Evolutionary conservation across 2,888 invertebrate genomes (phyloP), one percentile per base, ranked within the genome.

Genomic region (Theodoxus fluviatilis): DNA sequence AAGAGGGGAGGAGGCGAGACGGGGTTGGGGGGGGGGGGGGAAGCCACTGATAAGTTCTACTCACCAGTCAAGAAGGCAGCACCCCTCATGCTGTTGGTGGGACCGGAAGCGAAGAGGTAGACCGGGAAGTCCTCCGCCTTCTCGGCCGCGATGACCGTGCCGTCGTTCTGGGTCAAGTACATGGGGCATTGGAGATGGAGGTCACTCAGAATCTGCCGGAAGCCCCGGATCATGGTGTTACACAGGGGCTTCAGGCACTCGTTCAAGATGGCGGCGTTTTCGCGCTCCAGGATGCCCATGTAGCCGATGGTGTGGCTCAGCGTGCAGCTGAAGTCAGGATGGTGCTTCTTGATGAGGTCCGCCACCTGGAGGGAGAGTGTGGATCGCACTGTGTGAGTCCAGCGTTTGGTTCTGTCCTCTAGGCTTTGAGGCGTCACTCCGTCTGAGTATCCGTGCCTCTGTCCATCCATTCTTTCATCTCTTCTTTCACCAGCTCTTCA

Each of bases 1-100:
- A n/a, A n/a, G n/a, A n/a, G n/a, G n/a, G n/a, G n/a, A n/a, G n/a
- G n/a, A n/a, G n/a, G n/a, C n/a, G n/a, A n/a, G n/a, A n/a, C n/a
- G n/a, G n/a, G n/a, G n/a, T n/a, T n/a, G n/a, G n/a, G n/a, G n/a
- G n/a, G n/a, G n/a, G n/a, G n/a, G n/a, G n/a, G n/a, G n/a, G n/a
- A n/a, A n/a, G n/a, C n/a, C n/a, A n/a, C n/a, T n/a, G n/a, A n/a
- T n/a, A n/a, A n/a, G n/a, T n/a, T n/a, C n/a, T n/a, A n/a, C n/a
- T n/a, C n/a, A n/a, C n/a, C n/a, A n/a, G n/a, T n/a, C n/a, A 85
- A 74, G 66, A 79, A 83, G 0, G 84, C 82, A 1, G 85, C 85
- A 15, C 85, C 85, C 22, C 84, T 73, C 85, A 86, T 86, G 73
- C 84, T 84, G 75, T 86, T 86, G n/a, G 85, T 86, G 1, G 85